These are phyloP conservation scores for Cryptomyrus ogoouensis DNA, from an alignment of 2,113 vertebrate genomes.

Conservation along the genomic window DNA sequence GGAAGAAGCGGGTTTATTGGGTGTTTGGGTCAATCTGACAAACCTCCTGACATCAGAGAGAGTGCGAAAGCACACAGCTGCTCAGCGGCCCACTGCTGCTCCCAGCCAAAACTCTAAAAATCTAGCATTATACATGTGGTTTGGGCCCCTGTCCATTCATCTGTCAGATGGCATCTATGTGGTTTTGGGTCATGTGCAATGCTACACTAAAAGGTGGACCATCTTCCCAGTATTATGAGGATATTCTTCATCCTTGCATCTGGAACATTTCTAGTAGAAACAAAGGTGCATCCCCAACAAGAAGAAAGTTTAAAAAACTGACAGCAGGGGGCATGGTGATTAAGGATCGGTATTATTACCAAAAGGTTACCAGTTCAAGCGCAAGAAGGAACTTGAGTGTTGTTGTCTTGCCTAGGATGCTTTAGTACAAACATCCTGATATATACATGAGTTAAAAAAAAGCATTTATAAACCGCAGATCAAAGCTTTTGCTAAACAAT, in stretches of 20 bases:
- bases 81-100: constrained; percentile 31
- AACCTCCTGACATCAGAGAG: constrained; percentile 28
- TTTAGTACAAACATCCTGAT: background rate
- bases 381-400: background rate
- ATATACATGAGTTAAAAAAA: background rate
- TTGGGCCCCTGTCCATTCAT: background rate
- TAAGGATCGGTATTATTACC: background rate
- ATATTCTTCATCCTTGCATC: constrained; percentile 20
- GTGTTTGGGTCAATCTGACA: constrained; percentile 29
- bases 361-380: background rate
- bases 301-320: background rate
- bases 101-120: constrained; percentile 34
- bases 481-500: background rate
- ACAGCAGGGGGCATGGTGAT: background rate
- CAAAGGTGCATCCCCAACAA: background rate
- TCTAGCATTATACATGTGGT: constrained; percentile 23
- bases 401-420: background rate
- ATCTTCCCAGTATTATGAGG: constrained; percentile 35
- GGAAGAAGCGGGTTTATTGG: constrained; percentile 8
- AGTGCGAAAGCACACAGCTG: constrained; percentile 26
- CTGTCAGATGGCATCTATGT: constrained; percentile 15
- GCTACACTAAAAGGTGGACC: constrained; percentile 23
- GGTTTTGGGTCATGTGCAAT: background rate
- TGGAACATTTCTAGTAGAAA: background rate
- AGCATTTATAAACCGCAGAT: background rate